phyloP scores from a whole-genome alignment of 2,113 vertebrate genomes.

The Stigmatopora nigra region DNA sequence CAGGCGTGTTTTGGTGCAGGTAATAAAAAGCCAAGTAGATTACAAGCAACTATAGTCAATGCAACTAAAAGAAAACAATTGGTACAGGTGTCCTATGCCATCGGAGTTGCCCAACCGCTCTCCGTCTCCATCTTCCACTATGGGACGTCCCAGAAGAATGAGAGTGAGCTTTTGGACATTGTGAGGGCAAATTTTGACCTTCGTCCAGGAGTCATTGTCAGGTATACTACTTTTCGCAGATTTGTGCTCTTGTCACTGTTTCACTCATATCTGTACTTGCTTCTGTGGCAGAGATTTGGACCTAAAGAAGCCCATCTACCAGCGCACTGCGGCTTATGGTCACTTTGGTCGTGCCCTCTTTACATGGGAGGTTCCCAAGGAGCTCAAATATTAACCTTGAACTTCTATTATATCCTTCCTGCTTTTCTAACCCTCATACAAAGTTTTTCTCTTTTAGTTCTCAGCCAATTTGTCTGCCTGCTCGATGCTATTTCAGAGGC shows the following conservation, averaged over 20 bases:
- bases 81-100: slow-evolving; percentile 84
- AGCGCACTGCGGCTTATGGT: slow-evolving; percentile 89
- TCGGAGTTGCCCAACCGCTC: slow-evolving; percentile 87
- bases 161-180: slow-evolving; percentile 84
- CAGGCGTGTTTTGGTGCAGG: slow-evolving; percentile 87
- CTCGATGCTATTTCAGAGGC: slow-evolving; percentile 4
- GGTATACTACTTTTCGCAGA: slow-evolving; percentile 66
- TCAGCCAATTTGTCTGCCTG: neutral
- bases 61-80: neutral
- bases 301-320: slow-evolving; percentile 95
- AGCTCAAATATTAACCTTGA: slow-evolving; percentile 78
- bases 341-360: slow-evolving; percentile 92
- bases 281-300: slow-evolving; percentile 86
- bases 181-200: slow-evolving; percentile 95
- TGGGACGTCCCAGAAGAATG: slow-evolving; percentile 87
- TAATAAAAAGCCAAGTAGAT: slow-evolving; percentile 29
- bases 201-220: slow-evolving; percentile 92
- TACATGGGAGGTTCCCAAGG: slow-evolving; percentile 91
- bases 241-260: neutral
- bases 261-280: neutral
- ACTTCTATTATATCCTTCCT: slow-evolving; percentile 33
- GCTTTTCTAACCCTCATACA: slow-evolving; percentile 29
- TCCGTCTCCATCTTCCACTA: slow-evolving; percentile 97
- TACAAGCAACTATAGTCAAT: neutral
- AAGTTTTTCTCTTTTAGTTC: neutral